Conservation (phyloP, 92 coral and sea anemone species). For the Muricea muricata region DNA sequence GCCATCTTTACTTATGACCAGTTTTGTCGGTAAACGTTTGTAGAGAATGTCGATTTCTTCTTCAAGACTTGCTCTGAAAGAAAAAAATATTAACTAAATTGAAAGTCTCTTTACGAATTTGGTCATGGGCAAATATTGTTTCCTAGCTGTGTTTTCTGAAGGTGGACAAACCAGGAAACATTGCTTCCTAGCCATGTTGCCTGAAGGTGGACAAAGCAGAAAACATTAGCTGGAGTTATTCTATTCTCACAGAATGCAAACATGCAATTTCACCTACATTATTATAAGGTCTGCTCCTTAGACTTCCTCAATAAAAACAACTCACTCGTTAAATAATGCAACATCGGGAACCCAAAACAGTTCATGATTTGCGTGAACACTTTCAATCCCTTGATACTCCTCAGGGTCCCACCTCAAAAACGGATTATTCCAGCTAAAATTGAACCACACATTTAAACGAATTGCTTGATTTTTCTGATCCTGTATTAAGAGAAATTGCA, state of each 20-base stretch:
- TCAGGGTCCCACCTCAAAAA: conserved; percentile 79
- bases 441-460: conserved; percentile 11
- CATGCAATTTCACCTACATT: no score
- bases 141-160: no score
- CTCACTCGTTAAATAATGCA: conserved; percentile 88
- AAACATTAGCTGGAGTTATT: no score
- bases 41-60: conserved; percentile 35
- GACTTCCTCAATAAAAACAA: no score
- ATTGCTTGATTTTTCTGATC: conserved; percentile 36
- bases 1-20: conserved; percentile 76
- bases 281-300: no score
- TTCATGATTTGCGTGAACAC: conserved; percentile 65
- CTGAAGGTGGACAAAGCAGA: background rate
- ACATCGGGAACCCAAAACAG: conserved; percentile 84
- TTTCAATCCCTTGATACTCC: conserved; percentile 68
- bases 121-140: no score
- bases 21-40: conserved; percentile 75
- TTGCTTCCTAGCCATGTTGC: background rate
- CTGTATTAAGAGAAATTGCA: background rate
- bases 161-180: no score
- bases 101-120: no score
- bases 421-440: conserved; percentile 80
- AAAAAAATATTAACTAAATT: background rate
- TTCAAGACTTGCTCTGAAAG: conserved; percentile 42
- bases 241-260: no score